Percentiles rank a stretch among this genome's conserved stretches.
These are phyloP conservation scores for Lasioglossum figueresi DNA, from an alignment of 2,888 invertebrate genomes.

Conservation along the genomic window DNA sequence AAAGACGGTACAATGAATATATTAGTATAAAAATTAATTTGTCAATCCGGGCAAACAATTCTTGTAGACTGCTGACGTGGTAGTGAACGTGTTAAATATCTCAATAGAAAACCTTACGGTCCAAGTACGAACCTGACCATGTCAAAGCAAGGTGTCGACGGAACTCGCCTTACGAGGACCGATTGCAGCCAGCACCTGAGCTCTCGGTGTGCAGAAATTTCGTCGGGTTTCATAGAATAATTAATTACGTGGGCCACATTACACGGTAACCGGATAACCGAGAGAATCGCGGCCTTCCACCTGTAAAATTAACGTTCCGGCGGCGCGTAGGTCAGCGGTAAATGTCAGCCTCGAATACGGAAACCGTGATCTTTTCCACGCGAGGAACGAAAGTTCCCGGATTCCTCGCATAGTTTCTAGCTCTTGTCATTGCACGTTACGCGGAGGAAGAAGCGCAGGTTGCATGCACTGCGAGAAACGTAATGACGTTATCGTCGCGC, in stretches of 20 bases:
- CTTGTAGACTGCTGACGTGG: background rate
- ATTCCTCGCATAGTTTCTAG: constrained; percentile 15
- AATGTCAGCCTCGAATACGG: constrained; percentile 27
- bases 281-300: background rate
- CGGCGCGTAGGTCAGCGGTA: background rate
- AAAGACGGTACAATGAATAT: too few relatives aligned
- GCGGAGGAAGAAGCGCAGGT: constrained; percentile 5
- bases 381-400: constrained; percentile 1
- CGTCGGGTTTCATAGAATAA: background rate
- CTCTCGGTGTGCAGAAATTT: background rate
- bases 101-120: background rate
- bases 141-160: background rate
- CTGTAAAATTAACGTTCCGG: constrained; percentile 32
- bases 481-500: constrained; percentile 52
- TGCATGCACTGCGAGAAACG: constrained; percentile 23
- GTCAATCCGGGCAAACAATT: too few relatives aligned
- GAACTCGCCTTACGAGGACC: background rate
- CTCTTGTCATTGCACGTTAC: background rate
- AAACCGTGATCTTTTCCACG: constrained; percentile 14
- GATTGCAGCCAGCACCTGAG: background rate
- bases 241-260: background rate
- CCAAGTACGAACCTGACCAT: background rate
- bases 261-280: background rate
- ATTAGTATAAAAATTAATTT: too few relatives aligned
- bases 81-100: background rate